phyloP scores from a whole-genome alignment of 2,113 vertebrate genomes.

The Oreochromis spilurus region DNA sequence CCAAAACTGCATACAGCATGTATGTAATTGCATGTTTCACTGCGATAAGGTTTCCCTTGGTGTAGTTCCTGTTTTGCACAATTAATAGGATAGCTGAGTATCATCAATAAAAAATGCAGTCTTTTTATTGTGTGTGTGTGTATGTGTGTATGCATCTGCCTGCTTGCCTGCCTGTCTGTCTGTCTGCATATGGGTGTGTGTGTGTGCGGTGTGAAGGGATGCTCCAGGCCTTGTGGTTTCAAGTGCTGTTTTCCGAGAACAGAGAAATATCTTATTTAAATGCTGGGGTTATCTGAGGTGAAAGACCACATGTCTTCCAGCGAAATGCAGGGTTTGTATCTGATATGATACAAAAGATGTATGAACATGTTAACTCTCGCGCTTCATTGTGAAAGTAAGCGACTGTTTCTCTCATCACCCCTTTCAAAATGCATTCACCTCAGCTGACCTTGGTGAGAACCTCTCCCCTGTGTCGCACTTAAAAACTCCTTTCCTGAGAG shows the following conservation, averaged over 20 bases:
- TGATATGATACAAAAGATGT: neutral
- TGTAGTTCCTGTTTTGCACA: conserved; percentile 9
- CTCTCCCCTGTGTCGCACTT: neutral
- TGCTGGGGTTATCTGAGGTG: conserved; percentile 50
- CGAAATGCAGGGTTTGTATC: neutral
- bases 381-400: neutral
- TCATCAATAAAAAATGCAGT: conserved; percentile 42
- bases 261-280: conserved; percentile 32
- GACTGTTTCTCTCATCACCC: neutral
- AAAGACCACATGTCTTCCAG: conserved; percentile 16
- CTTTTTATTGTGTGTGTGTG: conserved; percentile 10
- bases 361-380: neutral
- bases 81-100: conserved; percentile 29
- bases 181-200: neutral
- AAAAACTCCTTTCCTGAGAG: neutral
- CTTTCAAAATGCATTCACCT: neutral
- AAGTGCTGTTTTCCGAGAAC: conserved; percentile 41
- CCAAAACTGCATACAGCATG: neutral
- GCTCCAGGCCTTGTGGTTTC: conserved; percentile 40
- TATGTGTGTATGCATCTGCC: neutral
- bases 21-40: neutral
- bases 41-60: neutral
- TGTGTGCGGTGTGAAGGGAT: neutral
- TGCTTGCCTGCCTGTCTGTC: neutral
- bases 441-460: neutral